phyloP scores from a whole-genome alignment of 2,888 invertebrate species.

The Drosophila recens region DNA sequence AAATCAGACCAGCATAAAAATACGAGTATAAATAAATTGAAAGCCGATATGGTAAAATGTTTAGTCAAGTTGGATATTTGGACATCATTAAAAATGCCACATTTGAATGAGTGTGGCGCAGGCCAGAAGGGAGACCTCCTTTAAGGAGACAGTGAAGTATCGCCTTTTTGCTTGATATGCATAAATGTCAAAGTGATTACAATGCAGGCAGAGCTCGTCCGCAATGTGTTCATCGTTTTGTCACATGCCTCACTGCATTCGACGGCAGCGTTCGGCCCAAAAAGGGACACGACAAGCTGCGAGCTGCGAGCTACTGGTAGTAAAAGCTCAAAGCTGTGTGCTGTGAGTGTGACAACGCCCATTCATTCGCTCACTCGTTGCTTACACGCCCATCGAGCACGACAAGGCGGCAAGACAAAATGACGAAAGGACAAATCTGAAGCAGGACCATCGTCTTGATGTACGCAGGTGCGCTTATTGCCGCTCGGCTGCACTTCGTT shows the following conservation, averaged over 20 bases:
- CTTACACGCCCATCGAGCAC: conserved; percentile 82
- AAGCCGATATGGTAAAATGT: conserved; percentile 47
- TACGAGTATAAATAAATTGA: conserved; percentile 39
- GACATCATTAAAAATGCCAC: conserved; percentile 83
- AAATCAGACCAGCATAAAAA: conserved; percentile 79
- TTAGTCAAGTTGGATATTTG: conserved; percentile 62
- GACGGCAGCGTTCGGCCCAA: conserved; percentile 38
- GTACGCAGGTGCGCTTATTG: conserved; percentile 84
- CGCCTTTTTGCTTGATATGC: conserved; percentile 80
- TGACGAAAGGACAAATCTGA: conserved; percentile 14
- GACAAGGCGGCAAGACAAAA: conserved; percentile 59
- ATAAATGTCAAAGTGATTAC: conserved; percentile 85
- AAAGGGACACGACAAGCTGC: conserved; percentile 45
- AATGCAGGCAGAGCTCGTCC: conserved; percentile 61
- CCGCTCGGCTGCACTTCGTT: conserved; percentile 81
- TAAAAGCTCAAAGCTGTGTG: conserved; percentile 41
- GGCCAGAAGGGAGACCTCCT: neutral
- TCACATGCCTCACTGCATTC: conserved; percentile 78
- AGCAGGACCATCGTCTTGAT: conserved; percentile 59
- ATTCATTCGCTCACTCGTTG: conserved; percentile 79
- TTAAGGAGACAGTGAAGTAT: conserved; percentile 40
- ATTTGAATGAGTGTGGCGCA: conserved; percentile 71
- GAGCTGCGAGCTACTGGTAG: conserved; percentile 21
- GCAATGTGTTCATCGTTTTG: conserved; percentile 84
- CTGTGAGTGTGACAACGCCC: conserved; percentile 73